A percentile compares a stretch with the other conserved stretches of the same genome.
These are phyloP conservation scores for Pimpla rufipes DNA, from an alignment of 2,888 invertebrate genomes.

Conservation along the genomic window DNA sequence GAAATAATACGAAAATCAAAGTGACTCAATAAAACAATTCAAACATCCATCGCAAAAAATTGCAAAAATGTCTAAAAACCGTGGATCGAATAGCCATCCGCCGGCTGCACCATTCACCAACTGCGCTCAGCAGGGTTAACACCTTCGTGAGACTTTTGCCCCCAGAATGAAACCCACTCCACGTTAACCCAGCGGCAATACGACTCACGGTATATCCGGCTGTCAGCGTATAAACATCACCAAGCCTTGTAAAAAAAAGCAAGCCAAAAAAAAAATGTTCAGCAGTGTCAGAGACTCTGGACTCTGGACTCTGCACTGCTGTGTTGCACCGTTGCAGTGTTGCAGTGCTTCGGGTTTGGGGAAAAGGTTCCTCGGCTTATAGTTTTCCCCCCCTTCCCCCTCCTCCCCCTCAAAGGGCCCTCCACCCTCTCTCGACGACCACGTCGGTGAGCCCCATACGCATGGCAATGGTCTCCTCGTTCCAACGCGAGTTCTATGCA, in stretches of 20 bases:
- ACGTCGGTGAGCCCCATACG: constrained; percentile 22
- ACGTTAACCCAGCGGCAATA: too few species aligned
- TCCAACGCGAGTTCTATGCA: constrained; percentile 44
- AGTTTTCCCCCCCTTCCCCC: not conserved
- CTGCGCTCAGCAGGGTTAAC: not conserved
- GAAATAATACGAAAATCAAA: too few species aligned
- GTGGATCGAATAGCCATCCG: too few species aligned
- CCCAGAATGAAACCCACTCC: not conserved
- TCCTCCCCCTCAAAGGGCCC: not conserved
- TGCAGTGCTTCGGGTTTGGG: constrained; percentile 46
- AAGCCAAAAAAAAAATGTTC: constrained; percentile 8
- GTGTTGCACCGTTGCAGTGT: constrained; percentile 36
- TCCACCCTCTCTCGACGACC: constrained; percentile 55
- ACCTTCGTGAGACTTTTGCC: not conserved
- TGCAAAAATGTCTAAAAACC: too few species aligned
- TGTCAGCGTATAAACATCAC: not conserved
- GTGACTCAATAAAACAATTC: too few species aligned
- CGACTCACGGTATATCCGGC: too few species aligned
- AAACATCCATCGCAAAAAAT: too few species aligned
- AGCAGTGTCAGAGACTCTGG: constrained; percentile 10
- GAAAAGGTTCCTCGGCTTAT: constrained; percentile 61
- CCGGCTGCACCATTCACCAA: too few species aligned
- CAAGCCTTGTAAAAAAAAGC: constrained; percentile 7
- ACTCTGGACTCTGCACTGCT: too few species aligned
- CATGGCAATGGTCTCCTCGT: constrained; percentile 42